Base-by-base conservation (phyloP, 35 echinoderm and acorn worm genomes). In the Hemicentrotus pulcherrimus region DNA sequence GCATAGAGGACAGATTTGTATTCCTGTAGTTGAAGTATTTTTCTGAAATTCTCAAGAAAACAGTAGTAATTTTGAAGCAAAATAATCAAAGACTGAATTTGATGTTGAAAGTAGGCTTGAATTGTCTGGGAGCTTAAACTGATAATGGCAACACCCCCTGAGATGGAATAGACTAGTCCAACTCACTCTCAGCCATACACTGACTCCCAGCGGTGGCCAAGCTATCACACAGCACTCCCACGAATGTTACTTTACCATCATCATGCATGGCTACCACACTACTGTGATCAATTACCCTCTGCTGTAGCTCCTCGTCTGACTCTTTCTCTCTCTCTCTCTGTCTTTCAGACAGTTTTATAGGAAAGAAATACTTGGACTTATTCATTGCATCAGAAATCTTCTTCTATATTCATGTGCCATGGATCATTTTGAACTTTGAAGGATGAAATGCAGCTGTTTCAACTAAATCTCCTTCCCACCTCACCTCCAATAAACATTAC, bases 151-250 rank as follows among this genome's bases (percentile, higher is more conserved):
- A 18, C 9, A 30, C 88, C 88, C 88, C 88, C 46, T 45, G 16
- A 19, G 31, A 15, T 90, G 32, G 31, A 90, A 90, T 90, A 32
- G 88, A 90, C 32, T 32, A 90, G 19, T 33, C 88, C 46, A 35
- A 13, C 88, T 45, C 88, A 90, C 88, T 90, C 88, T 41, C 88
- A 90, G 88, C 88, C 88, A 90, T 45, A 90, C 65, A 70, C 61
- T 4, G 61, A 70, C 19, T 70, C 61, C 61, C 61, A 7, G 65
- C n/a, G 65, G 65, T 78, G 65, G 65, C 28, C 65, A 78, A 78
- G 65, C 65, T n/a, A 78, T 78, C 65, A 24, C 65, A 78, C 65
- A 3, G n/a, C n/a, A 78, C 65, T 78, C 65, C 28, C 65, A 78
- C 65, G 6, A 78, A 78, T 78, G 65, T 78, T 78, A 78, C 65